These are phyloP conservation scores for Ahaetulla prasina DNA, from an alignment of 2,113 vertebrate species.

Conservation along the genomic window DNA sequence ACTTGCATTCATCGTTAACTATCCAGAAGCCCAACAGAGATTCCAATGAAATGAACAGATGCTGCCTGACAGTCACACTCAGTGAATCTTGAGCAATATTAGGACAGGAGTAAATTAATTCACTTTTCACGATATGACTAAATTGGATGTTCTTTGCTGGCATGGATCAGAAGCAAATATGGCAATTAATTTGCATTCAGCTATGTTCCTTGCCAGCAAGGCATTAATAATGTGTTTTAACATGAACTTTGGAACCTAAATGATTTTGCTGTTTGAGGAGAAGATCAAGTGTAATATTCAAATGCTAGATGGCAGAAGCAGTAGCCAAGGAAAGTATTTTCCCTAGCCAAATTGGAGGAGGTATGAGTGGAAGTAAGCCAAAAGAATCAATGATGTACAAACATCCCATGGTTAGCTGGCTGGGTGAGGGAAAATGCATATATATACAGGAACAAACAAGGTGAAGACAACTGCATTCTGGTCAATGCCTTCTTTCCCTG, in stretches of 20 bases:
- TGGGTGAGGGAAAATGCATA: slow-evolving; percentile 26
- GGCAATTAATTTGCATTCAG: slow-evolving; percentile 24
- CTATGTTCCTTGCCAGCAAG: slow-evolving; percentile 35
- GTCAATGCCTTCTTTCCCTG: not conserved
- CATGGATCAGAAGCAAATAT: accelerated
- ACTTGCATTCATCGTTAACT: not conserved
- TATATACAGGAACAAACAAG: slow-evolving; percentile 35
- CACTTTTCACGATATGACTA: slow-evolving; percentile 16
- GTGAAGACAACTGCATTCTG: slow-evolving; percentile 13
- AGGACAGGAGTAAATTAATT: slow-evolving; percentile 5
- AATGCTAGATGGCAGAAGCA: slow-evolving; percentile 68
- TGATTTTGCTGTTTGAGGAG: slow-evolving; percentile 63
- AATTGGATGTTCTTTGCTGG: slow-evolving; percentile 16
- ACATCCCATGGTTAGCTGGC: slow-evolving; percentile 55
- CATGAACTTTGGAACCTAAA: slow-evolving; percentile 49
- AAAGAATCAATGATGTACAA: slow-evolving; percentile 38
- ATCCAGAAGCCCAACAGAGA: not conserved
- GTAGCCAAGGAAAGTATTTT: slow-evolving; percentile 62
- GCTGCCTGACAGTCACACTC: slow-evolving; percentile 1
- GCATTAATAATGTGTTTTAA: slow-evolving; percentile 31
- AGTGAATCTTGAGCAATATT: slow-evolving; percentile 12
- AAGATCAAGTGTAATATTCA: slow-evolving; percentile 58
- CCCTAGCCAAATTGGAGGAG: slow-evolving; percentile 55
- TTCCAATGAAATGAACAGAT: slow-evolving; percentile 3
- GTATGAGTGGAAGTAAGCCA: slow-evolving; percentile 39